These are phyloP conservation scores for Galeruca laticollis DNA, from an alignment of 2,888 invertebrate species.

Conservation along the genomic window DNA sequence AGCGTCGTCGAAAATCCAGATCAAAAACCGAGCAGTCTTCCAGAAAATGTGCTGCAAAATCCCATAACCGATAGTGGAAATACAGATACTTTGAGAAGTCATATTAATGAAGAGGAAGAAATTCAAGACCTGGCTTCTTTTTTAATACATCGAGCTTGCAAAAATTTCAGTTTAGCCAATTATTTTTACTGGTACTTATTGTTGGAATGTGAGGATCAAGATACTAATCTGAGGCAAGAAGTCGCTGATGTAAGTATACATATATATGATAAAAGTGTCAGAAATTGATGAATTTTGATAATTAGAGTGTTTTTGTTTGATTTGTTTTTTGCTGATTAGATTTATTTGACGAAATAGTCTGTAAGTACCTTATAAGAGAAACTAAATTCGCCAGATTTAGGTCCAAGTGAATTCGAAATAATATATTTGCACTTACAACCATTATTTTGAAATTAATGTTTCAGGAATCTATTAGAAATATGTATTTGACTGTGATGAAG, in stretches of 20 bases:
- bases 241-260: slow-evolving; percentile 56
- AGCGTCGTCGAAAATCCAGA: slow-evolving; percentile 60
- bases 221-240: slow-evolving; percentile 79
- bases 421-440: too few relatives aligned
- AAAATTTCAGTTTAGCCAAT: slow-evolving; percentile 91
- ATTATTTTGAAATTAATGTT: too few relatives aligned
- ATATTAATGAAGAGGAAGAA: slow-evolving; percentile 63
- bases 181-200: slow-evolving; percentile 98
- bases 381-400: too few relatives aligned
- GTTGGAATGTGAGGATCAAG: slow-evolving; percentile 94
- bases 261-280: too few relatives aligned
- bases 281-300: too few relatives aligned
- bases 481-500: slow-evolving; percentile 92
- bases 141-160: slow-evolving; percentile 89
- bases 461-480: slow-evolving; percentile 71
- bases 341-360: too few relatives aligned
- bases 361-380: too few relatives aligned
- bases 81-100: slow-evolving; percentile 69
- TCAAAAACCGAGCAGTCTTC: slow-evolving; percentile 51
- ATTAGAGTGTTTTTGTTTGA: too few relatives aligned
- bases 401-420: too few relatives aligned
- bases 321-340: background rate
- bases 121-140: slow-evolving; percentile 86
- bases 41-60: slow-evolving; percentile 59
- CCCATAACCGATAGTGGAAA: slow-evolving; percentile 66